Evolutionary conservation across 2,888 invertebrate genomes (phyloP).

Genomic region (Brachyptera putata): DNA sequence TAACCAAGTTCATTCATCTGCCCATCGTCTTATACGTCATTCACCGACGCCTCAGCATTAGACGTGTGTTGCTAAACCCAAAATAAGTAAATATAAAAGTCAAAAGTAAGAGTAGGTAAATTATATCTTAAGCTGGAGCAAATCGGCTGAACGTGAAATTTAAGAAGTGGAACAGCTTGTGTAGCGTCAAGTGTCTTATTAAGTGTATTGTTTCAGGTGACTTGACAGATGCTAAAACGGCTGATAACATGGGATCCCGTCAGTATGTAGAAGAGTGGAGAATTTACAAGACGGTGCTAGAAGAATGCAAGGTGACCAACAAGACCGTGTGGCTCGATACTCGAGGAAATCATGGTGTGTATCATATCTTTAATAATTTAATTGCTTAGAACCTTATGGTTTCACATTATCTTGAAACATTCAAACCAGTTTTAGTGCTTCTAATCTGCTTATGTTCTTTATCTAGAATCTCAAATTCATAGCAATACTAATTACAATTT

Average conservation of each 20-base stretch:
- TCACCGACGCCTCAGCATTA: no score
- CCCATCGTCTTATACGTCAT: no score
- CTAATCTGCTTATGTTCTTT: not conserved
- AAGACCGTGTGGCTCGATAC: constrained; percentile 83
- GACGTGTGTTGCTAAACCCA: no score
- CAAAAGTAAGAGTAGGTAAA: no score
- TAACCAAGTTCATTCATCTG: no score
- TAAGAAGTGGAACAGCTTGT: not conserved
- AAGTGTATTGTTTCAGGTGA: constrained; percentile 52
- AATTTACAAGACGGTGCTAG: constrained; percentile 65
- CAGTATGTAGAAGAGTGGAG: constrained; percentile 82
- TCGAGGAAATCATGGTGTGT: constrained; percentile 84
- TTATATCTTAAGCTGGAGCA: no score
- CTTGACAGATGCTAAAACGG: constrained; percentile 80
- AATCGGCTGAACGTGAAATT: no score
- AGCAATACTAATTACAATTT: constrained; percentile 8
- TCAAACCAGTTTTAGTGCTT: no score
- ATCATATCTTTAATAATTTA: no score
- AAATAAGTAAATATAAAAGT: no score
- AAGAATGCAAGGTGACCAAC: constrained; percentile 60
- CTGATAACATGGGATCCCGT: constrained; percentile 71
- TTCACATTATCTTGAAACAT: no score
- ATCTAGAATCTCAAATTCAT: not conserved
- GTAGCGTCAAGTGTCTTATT: constrained; percentile 17
- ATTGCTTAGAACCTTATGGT: no score